These are phyloP conservation scores for Aleiodes alternator DNA, from an alignment of 2,888 invertebrate species.

Conservation along the genomic window DNA sequence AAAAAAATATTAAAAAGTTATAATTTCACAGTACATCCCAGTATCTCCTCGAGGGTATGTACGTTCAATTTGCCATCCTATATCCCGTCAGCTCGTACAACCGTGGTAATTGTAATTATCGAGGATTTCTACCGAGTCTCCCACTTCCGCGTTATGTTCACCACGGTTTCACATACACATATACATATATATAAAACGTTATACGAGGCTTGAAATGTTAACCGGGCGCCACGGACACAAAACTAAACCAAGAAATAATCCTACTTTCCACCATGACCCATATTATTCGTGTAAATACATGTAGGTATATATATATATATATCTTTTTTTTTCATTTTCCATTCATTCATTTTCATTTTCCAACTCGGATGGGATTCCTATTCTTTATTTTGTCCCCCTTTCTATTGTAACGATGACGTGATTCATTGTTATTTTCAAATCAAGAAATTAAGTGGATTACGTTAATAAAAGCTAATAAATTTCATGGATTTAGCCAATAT, in stretches of 20 bases:
- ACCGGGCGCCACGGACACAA: conserved; percentile 9
- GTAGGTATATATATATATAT: background rate
- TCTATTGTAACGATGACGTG: conserved; percentile 4
- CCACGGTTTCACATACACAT: conserved; percentile 1
- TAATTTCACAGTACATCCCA: conserved; percentile 10
- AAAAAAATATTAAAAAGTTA: conserved; percentile 1
- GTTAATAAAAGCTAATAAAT: background rate
- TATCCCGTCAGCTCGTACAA: conserved; percentile 14
- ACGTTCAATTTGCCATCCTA: conserved; percentile 31
- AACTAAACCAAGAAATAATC: conserved; percentile 10
- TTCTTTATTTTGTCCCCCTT: conserved; percentile 9
- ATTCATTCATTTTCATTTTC: conserved; percentile 5
- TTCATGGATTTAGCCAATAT: background rate
- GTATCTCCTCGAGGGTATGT: conserved; percentile 15
- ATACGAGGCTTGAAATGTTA: conserved; percentile 2
- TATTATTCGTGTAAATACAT: background rate
- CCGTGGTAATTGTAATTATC: conserved; percentile 31
- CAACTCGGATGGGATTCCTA: too few relatives aligned
- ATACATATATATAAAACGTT: too few relatives aligned
- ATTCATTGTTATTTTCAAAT: background rate
- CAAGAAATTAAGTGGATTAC: background rate
- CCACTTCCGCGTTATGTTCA: conserved; percentile 14
- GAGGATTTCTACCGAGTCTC: conserved; percentile 23
- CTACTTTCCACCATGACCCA: conserved; percentile 23
- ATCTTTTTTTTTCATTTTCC: background rate